Evolutionary conservation across 2,113 vertebrate species (phyloP).

Genomic region (Rhinolophus ferrumequinum): DNA sequence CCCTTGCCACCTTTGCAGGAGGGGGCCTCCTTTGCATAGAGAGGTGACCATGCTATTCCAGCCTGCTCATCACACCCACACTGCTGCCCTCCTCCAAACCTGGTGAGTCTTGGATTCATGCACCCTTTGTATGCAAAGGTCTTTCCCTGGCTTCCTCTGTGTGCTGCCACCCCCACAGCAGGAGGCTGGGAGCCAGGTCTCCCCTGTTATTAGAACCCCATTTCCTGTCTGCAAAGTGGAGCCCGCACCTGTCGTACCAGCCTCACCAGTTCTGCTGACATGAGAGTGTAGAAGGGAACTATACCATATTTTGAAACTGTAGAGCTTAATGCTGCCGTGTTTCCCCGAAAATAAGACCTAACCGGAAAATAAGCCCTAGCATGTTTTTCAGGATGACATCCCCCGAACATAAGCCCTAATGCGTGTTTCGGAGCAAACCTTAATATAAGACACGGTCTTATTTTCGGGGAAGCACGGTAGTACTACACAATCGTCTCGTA

Average conservation of each 20-base stretch:
- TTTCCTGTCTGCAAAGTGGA: not conserved
- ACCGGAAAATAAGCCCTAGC: no score
- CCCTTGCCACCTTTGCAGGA: accelerated
- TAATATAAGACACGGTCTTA: no score
- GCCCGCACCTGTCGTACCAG: accelerated
- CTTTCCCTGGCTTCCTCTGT: not conserved
- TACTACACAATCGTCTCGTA: accelerated
- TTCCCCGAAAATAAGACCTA: no score
- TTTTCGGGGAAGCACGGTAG: no score
- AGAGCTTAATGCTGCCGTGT: no score
- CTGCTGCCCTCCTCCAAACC: no score
- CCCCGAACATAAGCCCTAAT: no score
- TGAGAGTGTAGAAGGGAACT: not conserved
- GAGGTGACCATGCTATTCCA: accelerated
- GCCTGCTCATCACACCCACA: not conserved
- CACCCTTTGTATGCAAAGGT: no score
- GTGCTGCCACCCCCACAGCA: no score
- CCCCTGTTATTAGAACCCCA: accelerated
- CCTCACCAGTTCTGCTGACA: not conserved
- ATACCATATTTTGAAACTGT: not conserved
- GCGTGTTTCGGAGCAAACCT: no score
- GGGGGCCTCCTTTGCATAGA: accelerated
- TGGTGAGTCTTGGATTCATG: accelerated
- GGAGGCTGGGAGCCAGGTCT: not conserved
- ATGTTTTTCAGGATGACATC: no score